phyloP scores from a whole-genome alignment of 2,888 invertebrate species.

The Rotaria sp. region DNA sequence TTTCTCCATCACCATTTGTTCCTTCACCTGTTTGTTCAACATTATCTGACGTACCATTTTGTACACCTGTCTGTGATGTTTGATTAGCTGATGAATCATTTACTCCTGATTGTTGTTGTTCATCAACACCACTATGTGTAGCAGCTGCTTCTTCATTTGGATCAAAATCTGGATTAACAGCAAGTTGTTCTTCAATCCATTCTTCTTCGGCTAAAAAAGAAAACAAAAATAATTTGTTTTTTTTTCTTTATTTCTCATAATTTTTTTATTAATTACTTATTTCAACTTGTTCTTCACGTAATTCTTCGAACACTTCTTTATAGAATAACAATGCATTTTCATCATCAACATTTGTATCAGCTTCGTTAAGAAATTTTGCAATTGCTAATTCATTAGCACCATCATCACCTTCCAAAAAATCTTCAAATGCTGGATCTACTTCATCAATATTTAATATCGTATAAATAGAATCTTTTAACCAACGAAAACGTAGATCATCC shows the following conservation, averaged over 20 bases:
- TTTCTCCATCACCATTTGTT: neutral
- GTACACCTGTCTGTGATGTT: neutral
- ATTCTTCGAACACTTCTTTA: constrained; percentile 52
- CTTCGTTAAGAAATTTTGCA: constrained; percentile 54
- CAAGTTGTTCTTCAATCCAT: constrained; percentile 30
- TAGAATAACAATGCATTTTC: constrained; percentile 53
- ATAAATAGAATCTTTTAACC: constrained; percentile 52
- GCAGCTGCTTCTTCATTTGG: constrained; percentile 45
- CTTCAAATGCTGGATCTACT: constrained; percentile 50
- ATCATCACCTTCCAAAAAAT: constrained; percentile 53
- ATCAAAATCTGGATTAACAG: constrained; percentile 47
- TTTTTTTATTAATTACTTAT: constrained; percentile 46
- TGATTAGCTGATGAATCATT: constrained; percentile 41
- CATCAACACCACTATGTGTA: constrained; percentile 49
- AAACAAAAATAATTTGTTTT: neutral
- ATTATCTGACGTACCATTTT: constrained; percentile 36
- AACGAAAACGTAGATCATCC: constrained; percentile 55
- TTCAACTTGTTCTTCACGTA: constrained; percentile 55
- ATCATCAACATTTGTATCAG: constrained; percentile 48
- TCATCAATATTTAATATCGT: constrained; percentile 50
- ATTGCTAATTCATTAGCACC: constrained; percentile 51
- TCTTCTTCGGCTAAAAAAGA: constrained; percentile 37
- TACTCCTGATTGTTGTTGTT: constrained; percentile 42
- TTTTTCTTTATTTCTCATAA: neutral
- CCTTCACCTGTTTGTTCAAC: constrained; percentile 29